Conservation (phyloP, 2,888 invertebrate genomes). For the Trachelus tabidus region DNA sequence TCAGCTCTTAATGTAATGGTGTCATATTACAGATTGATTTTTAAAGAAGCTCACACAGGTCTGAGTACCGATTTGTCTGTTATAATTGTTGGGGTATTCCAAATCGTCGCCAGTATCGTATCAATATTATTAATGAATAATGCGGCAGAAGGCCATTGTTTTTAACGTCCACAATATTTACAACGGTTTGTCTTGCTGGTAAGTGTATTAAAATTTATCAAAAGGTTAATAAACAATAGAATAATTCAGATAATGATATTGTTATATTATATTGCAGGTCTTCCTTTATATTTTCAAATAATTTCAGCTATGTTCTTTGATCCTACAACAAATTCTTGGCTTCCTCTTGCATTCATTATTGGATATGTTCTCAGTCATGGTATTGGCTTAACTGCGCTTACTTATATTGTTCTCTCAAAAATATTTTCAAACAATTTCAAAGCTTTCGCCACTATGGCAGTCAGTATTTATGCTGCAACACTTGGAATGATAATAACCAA, state of each 20-base stretch:
- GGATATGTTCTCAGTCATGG: too few species aligned
- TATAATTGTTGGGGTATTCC: slow-evolving; percentile 64
- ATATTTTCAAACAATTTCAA: slow-evolving; percentile 26
- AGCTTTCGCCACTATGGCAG: slow-evolving; percentile 34
- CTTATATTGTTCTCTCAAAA: slow-evolving; percentile 18
- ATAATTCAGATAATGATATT: neutral
- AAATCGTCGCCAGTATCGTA: slow-evolving; percentile 53
- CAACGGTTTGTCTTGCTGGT: neutral
- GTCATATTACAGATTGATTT: slow-evolving; percentile 52
- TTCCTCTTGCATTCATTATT: slow-evolving; percentile 33
- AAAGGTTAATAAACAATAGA: neutral
- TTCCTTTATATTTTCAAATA: slow-evolving; percentile 49
- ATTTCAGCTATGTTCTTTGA: slow-evolving; percentile 40
- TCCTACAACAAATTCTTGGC: slow-evolving; percentile 31
- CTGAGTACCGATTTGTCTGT: slow-evolving; percentile 57
- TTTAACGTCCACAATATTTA: slow-evolving; percentile 48
- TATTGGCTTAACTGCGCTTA: neutral
- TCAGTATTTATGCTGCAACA: slow-evolving; percentile 44
- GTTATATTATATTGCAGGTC: neutral
- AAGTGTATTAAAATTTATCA: neutral
- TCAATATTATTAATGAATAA: slow-evolving; percentile 41
- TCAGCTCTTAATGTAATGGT: slow-evolving; percentile 48
- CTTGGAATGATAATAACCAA: slow-evolving; percentile 40
- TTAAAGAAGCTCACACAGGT: slow-evolving; percentile 51
- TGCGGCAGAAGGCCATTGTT: slow-evolving; percentile 66